Percentiles rank a stretch among this genome's conserved stretches.
Conservation (phyloP, 1,140 invertebrate species). For the Conus betulinus region DNA sequence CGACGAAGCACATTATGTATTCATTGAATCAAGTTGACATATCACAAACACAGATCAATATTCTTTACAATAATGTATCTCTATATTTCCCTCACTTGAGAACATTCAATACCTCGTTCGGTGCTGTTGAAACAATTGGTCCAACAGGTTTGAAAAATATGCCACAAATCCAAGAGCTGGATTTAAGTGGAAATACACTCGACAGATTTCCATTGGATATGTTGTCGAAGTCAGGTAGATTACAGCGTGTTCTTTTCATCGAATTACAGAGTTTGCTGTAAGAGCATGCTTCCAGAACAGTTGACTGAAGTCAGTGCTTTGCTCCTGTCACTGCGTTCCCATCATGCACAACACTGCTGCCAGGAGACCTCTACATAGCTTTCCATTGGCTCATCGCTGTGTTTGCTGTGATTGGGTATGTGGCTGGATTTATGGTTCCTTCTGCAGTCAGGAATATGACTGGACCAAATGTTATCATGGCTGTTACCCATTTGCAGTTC, state of each 20-base stretch:
- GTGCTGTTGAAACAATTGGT: not conserved
- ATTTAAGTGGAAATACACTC: not conserved
- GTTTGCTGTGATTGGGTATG: constrained; percentile 50
- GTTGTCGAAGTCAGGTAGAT: not conserved
- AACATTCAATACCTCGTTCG: not conserved
- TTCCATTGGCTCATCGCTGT: constrained; percentile 47
- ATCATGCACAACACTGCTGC: constrained; percentile 52
- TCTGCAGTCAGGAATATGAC: not conserved
- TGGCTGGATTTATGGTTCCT: constrained; percentile 29
- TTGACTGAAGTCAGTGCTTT: not conserved
- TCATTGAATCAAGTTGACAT: not conserved
- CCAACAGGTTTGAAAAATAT: not conserved
- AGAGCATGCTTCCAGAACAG: not conserved
- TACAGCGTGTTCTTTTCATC: not conserved
- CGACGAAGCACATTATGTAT: no score
- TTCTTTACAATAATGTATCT: not conserved
- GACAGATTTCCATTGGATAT: not conserved
- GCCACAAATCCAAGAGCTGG: not conserved
- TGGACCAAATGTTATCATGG: constrained; percentile 23
- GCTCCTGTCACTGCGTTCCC: not conserved
- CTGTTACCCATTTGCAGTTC: constrained; percentile 48
- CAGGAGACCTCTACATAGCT: constrained; percentile 32
- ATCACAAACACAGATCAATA: not conserved
- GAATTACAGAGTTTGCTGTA: constrained; percentile 13
- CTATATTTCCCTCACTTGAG: not conserved